Evolutionary conservation across 2,888 invertebrate species (phyloP), one percentile per base, ranked within the genome.

Genomic region (Acleris holmiana): DNA sequence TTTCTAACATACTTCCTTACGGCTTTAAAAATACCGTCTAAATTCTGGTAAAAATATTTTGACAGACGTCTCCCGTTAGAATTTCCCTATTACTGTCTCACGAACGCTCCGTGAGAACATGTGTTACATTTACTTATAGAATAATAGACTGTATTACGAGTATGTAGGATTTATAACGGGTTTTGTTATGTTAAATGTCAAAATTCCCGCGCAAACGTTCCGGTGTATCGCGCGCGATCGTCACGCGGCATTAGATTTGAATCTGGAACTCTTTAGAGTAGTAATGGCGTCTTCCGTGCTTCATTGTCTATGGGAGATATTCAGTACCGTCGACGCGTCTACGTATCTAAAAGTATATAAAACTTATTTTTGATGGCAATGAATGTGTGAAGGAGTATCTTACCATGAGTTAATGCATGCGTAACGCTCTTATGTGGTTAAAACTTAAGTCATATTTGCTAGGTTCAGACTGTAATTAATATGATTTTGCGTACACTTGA

Each of bases 231-330:
- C 82, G 77, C 74, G 77, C 79, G 76, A 81, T 80, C 84, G 88
- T 89, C 89, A 88, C 86, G 88, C 84, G 72, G 83, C 86, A 85
- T 87, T 86, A 85, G 86, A 88, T 89, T 85, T 82, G 83, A 86
- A 89, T 89, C 84, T 86, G 83, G 84, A 86, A 88, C 85, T 85
- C 84, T 82, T 85, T 86, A 83, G 81, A 82, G 78, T 76, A 77
- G 76, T 86, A 86, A 86, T 83, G 81, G 79, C 75, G 78, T 83
- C 82, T 84, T 82, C 80, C 80, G 74, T 73, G 73, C 73, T 74
- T 67, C 67, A 71, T 75, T 74, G 72, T 73, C 74, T 62, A 54
- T 41, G 57, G 35, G 25, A 17, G 29, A 29, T 17, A 40, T 47
- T 29, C 29, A 13, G 35, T 35, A 1, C 35, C 35, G 35, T 4